phyloP scores from a whole-genome alignment of 2,113 vertebrate genomes.

The Plecotus auritus region DNA sequence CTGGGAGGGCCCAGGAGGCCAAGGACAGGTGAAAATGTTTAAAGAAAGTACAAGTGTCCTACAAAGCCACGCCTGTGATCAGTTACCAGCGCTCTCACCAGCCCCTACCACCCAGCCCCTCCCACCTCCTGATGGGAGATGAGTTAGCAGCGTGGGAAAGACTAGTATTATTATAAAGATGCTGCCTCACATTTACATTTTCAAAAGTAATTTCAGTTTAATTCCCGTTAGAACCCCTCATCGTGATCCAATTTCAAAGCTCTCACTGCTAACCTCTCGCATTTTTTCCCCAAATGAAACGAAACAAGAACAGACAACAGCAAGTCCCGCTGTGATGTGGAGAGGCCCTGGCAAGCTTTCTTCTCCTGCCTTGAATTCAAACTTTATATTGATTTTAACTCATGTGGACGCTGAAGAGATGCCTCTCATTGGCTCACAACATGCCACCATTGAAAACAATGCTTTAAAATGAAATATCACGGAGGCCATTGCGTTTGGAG shows the following conservation, averaged over 20 bases:
- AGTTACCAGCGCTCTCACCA: not conserved
- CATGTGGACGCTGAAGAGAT: not conserved
- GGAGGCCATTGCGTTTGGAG: not conserved
- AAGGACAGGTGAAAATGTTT: not conserved
- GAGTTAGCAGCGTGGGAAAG: not conserved
- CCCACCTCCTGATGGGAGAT: not conserved
- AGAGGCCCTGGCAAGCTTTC: not conserved
- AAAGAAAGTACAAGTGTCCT: not conserved
- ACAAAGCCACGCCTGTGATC: not conserved
- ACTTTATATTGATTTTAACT: not conserved
- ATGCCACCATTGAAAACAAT: not conserved
- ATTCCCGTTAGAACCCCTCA: constrained; percentile 61
- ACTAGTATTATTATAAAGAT: not conserved
- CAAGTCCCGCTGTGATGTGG: not conserved
- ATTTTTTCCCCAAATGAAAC: constrained; percentile 49
- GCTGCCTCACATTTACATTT: not conserved
- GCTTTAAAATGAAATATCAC: not conserved
- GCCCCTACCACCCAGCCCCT: not conserved
- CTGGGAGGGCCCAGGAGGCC: not conserved
- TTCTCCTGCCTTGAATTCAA: accelerated
- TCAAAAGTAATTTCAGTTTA: constrained; percentile 30
- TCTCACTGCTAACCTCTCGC: constrained; percentile 27
- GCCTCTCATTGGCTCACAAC: not conserved
- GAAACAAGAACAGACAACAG: constrained; percentile 42
- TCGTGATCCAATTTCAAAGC: constrained; percentile 60